Conservation (phyloP, 1,140 invertebrate species). For the Limonius californicus region DNA sequence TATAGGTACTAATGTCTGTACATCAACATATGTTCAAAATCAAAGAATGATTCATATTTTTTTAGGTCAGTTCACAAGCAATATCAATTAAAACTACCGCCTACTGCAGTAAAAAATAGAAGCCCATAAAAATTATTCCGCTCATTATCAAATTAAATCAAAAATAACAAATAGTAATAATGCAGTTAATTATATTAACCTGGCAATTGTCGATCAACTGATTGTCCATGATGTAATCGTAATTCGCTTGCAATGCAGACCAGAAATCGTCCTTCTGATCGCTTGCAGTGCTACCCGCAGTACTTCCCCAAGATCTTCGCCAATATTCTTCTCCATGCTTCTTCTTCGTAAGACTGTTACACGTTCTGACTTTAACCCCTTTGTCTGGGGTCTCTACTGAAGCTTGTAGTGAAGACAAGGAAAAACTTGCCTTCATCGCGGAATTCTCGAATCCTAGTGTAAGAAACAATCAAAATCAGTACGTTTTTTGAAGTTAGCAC, state of each 20-base stretch:
- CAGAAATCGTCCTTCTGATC: slow-evolving; percentile 79
- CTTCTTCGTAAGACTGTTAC: slow-evolving; percentile 67
- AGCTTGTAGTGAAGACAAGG: slow-evolving; percentile 53
- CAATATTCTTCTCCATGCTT: slow-evolving; percentile 40
- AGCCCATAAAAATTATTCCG: too few relatives aligned
- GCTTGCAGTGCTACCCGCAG: slow-evolving; percentile 64
- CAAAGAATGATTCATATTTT: too few relatives aligned
- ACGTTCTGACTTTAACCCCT: slow-evolving; percentile 54
- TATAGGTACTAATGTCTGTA: too few relatives aligned
- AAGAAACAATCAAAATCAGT: too few relatives aligned
- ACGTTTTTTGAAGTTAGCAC: too few relatives aligned
- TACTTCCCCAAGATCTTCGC: slow-evolving; percentile 54
- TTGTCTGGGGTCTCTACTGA: slow-evolving; percentile 49
- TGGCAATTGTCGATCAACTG: slow-evolving; percentile 85
- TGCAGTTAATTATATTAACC: slow-evolving; percentile 48
- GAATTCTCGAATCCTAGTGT: slow-evolving; percentile 58
- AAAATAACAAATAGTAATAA: too few relatives aligned
- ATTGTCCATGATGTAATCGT: slow-evolving; percentile 92
- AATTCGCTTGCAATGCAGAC: slow-evolving; percentile 81
- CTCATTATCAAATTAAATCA: too few relatives aligned
- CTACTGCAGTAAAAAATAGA: too few relatives aligned
- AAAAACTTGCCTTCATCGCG: slow-evolving; percentile 57
- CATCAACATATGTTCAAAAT: too few relatives aligned
- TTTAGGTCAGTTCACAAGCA: too few relatives aligned
- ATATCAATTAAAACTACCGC: too few relatives aligned